Base-by-base conservation (phyloP, 2,888 invertebrate species). In the Zelleria hepariella region DNA sequence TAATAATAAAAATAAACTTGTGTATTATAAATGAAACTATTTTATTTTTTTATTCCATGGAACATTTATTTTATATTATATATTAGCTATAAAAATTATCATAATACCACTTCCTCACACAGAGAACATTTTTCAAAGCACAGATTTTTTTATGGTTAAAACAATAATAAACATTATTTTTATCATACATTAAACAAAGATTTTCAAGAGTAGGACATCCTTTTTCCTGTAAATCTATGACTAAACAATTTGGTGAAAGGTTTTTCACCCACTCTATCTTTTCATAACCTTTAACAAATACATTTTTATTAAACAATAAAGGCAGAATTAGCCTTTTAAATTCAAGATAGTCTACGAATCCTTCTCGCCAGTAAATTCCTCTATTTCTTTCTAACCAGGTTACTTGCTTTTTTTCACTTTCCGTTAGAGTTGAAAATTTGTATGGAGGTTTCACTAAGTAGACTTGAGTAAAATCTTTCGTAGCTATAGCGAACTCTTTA, bases 201-300 rank as follows among this genome's bases (percentile, higher is more conserved):
- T n/a, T 58, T 48, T n/a, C n/a, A 18, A 60, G 27, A 26, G 53
- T 60, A 26, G 53, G 54, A 24, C 20, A 7, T n/a, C 47, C 48
- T 49, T 20, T 60, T 20, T 53, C 53, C 5, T 21, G 21, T n/a
- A 60, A 24, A 53, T 60, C 54, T 54, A 54, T n/a, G 24, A 54
- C 54, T 6, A 26, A 18, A 26, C 26, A 54, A 8, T 54, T 54
- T 24, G 54, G 54, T 1, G 54, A 54, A 7, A 54, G 26, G n/a
- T 54, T 15, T 20, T 52, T 20, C 15, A 52, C 5, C 52, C 52
- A 52, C 7, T 52, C 23, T 21, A 21, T 21, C 23, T 52, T 52
- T 52, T 52, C 52, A 52, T 15, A 21, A 21, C 52, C 52, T 20
- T 52, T 52, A 52, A 54, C 54, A 54, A 26, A 18, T 26, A 54